Percentiles rank a stretch among this genome's conserved stretches.
These are phyloP conservation scores for Cranoglanis bouderius DNA, from an alignment of 2,113 vertebrate species.

Conservation along the genomic window DNA sequence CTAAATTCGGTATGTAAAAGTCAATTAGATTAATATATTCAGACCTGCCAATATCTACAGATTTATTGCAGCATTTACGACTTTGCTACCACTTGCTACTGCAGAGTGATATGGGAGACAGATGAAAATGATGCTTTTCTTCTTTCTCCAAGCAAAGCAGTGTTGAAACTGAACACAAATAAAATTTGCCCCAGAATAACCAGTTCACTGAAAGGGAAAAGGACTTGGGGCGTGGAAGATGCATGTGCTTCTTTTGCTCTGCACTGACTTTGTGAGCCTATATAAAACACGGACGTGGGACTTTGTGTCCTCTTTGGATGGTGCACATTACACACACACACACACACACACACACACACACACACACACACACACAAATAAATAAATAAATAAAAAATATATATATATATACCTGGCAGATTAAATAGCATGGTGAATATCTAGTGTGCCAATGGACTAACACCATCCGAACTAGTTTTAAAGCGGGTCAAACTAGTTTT, in stretches of 20 bases:
- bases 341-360: too few relatives aligned
- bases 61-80: not conserved
- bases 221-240: not conserved
- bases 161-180: not conserved
- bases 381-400: not conserved
- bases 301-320: not conserved
- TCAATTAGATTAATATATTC: not conserved
- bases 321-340: not conserved
- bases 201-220: not conserved
- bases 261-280: not conserved
- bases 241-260: not conserved
- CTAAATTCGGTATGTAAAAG: not conserved
- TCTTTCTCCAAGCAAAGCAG: not conserved
- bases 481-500: not conserved
- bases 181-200: not conserved
- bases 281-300: not conserved
- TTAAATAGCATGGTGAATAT: not conserved
- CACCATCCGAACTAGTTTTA: not conserved
- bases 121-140: not conserved
- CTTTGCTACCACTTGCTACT: not conserved
- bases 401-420: not conserved
- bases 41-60: not conserved
- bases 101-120: not conserved
- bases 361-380: too few relatives aligned
- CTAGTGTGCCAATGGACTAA: not conserved